Base-by-base conservation (phyloP, 2,888 invertebrate species). In the Hoplodrina ambigua region DNA sequence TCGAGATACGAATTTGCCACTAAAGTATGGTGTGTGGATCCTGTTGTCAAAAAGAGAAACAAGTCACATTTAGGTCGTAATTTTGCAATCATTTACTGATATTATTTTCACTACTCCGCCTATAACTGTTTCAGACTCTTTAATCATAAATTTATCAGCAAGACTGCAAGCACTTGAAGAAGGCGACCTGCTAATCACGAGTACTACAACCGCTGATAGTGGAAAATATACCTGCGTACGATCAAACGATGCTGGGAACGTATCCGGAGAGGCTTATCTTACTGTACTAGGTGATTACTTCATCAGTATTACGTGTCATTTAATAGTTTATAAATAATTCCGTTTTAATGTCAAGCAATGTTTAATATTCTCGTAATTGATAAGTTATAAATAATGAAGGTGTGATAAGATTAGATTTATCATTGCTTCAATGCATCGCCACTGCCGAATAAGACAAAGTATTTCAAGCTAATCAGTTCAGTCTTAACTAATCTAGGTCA, bases 171-270 rank as follows among this genome's bases (percentile, higher is more conserved):
- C 98, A 65, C 95, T 98, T 81, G 98, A 98, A 78, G 97, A 97
- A 84, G 98, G 98, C 50, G 98, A 98, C 95, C 96, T 99, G 84
- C 96, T 99, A 84, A 98, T 99, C 80, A 98, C 98, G 8, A 97
- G 98, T 72, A 98, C 98, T 4, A 97, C 98, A 75, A 97, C 97
- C 79, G 96, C 97, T 37, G 99, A 99, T 93, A 97, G 97, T 74
- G 99, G 99, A 37, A 97, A 97, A 90, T 99, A 99, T 93, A 98
- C 98, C 13, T 99, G 99, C 92, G 96, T 98, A 58, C 97, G 99
- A 75, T 97, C 98, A 62, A 99, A 99, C 91, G 98, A 98, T 93
- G 98, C 98, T 64, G 99, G 99, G 54, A 97, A 97, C 80, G 98
- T 98, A 44, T 97, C 97, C 82, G 99, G 98, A 69, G 97, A 98